Evolutionary conservation across 2,113 vertebrate genomes (phyloP).

Genomic region (Fulica atra): DNA sequence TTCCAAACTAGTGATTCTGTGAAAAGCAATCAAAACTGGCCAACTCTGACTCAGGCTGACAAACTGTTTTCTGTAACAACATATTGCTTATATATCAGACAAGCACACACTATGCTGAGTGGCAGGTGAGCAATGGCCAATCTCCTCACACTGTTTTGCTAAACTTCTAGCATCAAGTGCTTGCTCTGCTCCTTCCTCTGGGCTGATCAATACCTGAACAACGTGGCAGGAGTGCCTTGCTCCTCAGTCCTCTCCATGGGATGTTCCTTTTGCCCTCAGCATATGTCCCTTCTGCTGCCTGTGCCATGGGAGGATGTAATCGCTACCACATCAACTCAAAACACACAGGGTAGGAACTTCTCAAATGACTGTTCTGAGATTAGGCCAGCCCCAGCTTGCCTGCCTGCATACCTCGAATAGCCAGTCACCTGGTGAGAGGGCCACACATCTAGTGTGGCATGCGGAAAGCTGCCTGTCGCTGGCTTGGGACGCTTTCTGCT

Average conservation of each 20-base stretch:
- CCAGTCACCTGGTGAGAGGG: not conserved
- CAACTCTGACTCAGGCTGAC: not conserved
- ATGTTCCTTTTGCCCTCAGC: not conserved
- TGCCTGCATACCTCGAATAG: not conserved
- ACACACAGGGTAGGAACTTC: not conserved
- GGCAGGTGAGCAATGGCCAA: accelerated
- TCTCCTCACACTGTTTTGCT: not conserved
- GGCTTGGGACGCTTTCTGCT: not conserved
- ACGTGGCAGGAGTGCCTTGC: accelerated
- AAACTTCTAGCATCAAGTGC: not conserved
- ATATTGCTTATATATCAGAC: not conserved
- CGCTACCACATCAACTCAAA: not conserved
- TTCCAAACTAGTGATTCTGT: too few species aligned
- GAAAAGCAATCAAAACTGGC: not conserved
- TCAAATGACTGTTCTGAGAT: not conserved
- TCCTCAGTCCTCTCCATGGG: not conserved
- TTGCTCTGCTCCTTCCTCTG: not conserved
- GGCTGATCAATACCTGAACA: not conserved
- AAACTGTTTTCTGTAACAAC: not conserved
- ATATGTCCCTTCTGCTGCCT: accelerated
- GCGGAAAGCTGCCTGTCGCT: not conserved
- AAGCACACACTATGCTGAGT: not conserved
- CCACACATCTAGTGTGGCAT: accelerated
- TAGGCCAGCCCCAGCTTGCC: not conserved
- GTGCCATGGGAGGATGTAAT: not conserved